Evolutionary conservation across 1,140 invertebrate genomes (phyloP), one percentile per base, ranked within the genome.

Genomic region (Gryon sp.): DNA sequence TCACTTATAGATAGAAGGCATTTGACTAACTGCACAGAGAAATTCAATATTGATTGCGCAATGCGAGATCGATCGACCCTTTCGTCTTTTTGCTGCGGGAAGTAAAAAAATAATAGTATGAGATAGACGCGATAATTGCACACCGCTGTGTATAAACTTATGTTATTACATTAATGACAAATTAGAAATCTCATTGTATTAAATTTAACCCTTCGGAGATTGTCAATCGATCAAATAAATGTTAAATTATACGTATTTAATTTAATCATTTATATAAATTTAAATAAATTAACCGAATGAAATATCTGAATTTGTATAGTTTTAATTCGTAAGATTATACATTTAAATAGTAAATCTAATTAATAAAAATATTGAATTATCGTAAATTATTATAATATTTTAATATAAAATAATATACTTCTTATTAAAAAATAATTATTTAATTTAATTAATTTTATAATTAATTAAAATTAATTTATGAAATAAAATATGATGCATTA

Each of bases 1-100:
- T 69, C 36, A 55, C 57, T 69, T 59, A 60, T 52, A 59, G 53
- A 40, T 52, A 36, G 24, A 52, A 45, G 28, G 43, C 45, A 69
- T 59, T 50, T 59, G 52, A 52, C 53, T 69, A 52, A 69, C 52
- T 30, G 15, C 43, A 43, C 18, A n/a, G 53, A 69, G 65, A 60
- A 69, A 69, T 69, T 55, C 60, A 69, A 59, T 69, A 69, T 32
- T 36, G 26, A 43, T 60, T 69, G 28, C 19, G 45, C 53, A 69
- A 69, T 69, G 53, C 52, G n/a, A 32, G 28, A 32, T 9, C n/a
- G n/a, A n/a, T 36, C 12, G 30, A 59, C 22, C 50, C 12, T 38
- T 15, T 18, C 57, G 34, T 43, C 34, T 41, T 32, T 41, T 2
- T 15, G 18, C 43, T 59, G 28, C 50, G 59, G 34, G 22, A 59